These are phyloP conservation scores for Drosophila tripunctata DNA, from an alignment of 2,888 invertebrate species.

Conservation along the genomic window DNA sequence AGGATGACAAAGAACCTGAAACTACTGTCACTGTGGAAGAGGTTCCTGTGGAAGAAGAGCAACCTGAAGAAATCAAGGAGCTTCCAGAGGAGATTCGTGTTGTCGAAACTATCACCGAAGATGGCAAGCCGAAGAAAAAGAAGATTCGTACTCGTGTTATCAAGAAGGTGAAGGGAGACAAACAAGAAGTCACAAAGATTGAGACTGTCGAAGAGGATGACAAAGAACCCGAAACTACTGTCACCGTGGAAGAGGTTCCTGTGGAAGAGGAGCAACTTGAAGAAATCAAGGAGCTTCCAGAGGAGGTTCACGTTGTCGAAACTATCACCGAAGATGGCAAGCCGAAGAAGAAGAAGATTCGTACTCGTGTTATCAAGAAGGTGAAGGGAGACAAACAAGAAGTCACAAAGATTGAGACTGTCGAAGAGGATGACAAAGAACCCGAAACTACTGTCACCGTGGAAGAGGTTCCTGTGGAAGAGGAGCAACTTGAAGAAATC, in stretches of 20 bases:
- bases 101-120: slow-evolving; percentile 17
- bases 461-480: slow-evolving; percentile 22
- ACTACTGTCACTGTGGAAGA: slow-evolving; percentile 22
- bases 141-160: slow-evolving; percentile 26
- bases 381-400: slow-evolving; percentile 44
- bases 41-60: slow-evolving; percentile 14
- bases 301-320: slow-evolving; percentile 16
- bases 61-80: slow-evolving; percentile 16
- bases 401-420: slow-evolving; percentile 32
- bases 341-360: slow-evolving; percentile 25
- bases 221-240: slow-evolving; percentile 17
- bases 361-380: slow-evolving; percentile 43
- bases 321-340: slow-evolving; percentile 14
- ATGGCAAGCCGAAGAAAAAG: slow-evolving; percentile 22
- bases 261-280: slow-evolving; percentile 7
- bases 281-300: slow-evolving; percentile 19
- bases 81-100: slow-evolving; percentile 23
- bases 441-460: slow-evolving; percentile 35
- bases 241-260: slow-evolving; percentile 15
- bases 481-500: slow-evolving; percentile 11
- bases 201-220: slow-evolving; percentile 28
- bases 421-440: slow-evolving; percentile 34
- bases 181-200: slow-evolving; percentile 32
- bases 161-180: slow-evolving; percentile 26
- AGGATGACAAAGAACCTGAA: slow-evolving; percentile 22